A percentile compares a stretch with the other conserved stretches of the same genome.
Conservation (phyloP, 2,113 vertebrate species). For the Hiodon tergisus region DNA sequence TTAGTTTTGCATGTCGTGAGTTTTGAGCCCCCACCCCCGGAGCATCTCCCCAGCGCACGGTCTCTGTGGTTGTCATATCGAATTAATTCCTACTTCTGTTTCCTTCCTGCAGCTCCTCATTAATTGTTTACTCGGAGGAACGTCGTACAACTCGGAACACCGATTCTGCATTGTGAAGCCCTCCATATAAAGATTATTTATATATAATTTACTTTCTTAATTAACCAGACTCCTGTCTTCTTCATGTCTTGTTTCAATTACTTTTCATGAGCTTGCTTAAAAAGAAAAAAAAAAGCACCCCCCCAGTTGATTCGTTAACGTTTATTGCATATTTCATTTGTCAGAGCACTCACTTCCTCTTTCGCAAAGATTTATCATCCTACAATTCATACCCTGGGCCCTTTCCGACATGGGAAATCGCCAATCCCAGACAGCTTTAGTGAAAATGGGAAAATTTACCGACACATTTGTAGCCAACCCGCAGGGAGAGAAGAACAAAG, state of each 20-base stretch:
- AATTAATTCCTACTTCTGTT: slow-evolving; percentile 18
- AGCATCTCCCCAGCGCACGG: neutral
- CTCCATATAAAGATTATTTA: too few relatives aligned
- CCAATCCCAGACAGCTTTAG: too few relatives aligned
- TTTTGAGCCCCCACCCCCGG: too few relatives aligned
- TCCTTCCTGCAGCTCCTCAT: neutral
- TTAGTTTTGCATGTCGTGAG: neutral
- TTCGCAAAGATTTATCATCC: neutral
- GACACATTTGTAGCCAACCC: too few relatives aligned
- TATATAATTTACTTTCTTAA: too few relatives aligned
- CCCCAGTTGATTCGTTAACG: neutral
- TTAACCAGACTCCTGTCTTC: neutral
- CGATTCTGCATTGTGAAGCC: neutral
- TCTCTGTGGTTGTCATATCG: slow-evolving; percentile 16
- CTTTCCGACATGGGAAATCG: too few relatives aligned
- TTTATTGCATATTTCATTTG: neutral
- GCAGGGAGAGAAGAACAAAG: too few relatives aligned
- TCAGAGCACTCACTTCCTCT: neutral
- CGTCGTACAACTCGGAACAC: neutral
- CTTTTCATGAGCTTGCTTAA: too few relatives aligned
- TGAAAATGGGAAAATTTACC: too few relatives aligned
- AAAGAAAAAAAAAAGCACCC: neutral
- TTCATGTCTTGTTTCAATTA: neutral
- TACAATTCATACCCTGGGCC: neutral
- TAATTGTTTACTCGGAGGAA: neutral